These are phyloP conservation scores for Tinamus guttatus DNA, from an alignment of 2,113 vertebrate species.

Conservation along the genomic window DNA sequence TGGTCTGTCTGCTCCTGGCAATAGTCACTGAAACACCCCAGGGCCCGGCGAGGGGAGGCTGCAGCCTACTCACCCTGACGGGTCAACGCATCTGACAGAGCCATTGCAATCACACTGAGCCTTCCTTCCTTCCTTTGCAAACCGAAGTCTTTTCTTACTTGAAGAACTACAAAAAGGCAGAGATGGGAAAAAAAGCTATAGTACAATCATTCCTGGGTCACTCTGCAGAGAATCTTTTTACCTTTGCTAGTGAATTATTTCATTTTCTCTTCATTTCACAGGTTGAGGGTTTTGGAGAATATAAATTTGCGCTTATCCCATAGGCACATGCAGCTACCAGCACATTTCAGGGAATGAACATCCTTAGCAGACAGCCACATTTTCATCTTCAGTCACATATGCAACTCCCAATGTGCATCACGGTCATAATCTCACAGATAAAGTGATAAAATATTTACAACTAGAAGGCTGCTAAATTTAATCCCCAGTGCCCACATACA, in stretches of 20 bases:
- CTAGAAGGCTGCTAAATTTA: constrained; percentile 20
- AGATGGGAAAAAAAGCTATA: neutral
- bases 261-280: neutral
- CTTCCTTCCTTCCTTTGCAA: neutral
- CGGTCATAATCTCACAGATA: constrained; percentile 32
- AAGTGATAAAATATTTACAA: constrained; percentile 43
- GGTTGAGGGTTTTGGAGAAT: neutral
- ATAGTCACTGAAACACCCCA: neutral
- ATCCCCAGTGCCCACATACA: constrained; percentile 10
- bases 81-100: neutral
- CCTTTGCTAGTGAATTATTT: neutral
- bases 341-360: neutral
- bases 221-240: neutral
- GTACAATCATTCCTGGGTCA: neutral
- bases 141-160: neutral
- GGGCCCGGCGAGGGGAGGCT: neutral
- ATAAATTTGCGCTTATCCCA: neutral
- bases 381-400: neutral
- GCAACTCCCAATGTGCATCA: neutral
- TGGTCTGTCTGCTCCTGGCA: neutral
- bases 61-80: neutral
- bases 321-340: neutral
- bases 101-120: neutral
- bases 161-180: neutral
- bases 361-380: neutral